A percentile compares a stretch with the other conserved stretches of the same genome.
phyloP scores from a whole-genome alignment of 2,888 invertebrate species.

The Melanchra persicariae region DNA sequence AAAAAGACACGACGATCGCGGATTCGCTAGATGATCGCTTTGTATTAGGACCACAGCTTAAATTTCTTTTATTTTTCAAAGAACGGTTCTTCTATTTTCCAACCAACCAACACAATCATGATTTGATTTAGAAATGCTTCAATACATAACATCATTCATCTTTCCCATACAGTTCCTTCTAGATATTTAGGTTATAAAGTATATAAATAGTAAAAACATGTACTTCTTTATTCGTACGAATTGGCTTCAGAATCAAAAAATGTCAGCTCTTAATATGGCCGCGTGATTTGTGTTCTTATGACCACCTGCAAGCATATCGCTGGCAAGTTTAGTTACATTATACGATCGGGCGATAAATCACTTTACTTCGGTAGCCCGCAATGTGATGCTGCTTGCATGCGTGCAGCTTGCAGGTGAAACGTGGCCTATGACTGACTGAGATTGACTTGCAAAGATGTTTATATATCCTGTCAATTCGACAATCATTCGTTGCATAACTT shows the following conservation, averaged over 20 bases:
- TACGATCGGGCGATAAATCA: too few species aligned
- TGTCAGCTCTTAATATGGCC: not conserved
- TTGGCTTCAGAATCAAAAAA: not conserved
- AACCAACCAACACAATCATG: not conserved
- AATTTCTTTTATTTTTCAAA: conserved; percentile 6
- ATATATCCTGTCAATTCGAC: not conserved
- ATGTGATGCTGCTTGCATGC: too few species aligned
- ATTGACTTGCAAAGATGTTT: not conserved
- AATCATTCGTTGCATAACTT: conserved; percentile 16
- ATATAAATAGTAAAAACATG: not conserved
- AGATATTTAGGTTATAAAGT: not conserved
- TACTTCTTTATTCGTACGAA: conserved; percentile 3
- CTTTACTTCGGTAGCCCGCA: too few species aligned
- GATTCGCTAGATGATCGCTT: too few species aligned
- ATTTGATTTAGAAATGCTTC: conserved; percentile 4
- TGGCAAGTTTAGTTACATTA: too few species aligned
- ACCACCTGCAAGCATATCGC: too few species aligned
- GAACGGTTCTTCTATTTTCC: not conserved
- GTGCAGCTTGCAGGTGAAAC: too few species aligned
- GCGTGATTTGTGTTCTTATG: too few species aligned
- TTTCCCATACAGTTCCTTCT: not conserved
- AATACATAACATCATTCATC: not conserved
- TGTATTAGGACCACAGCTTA: too few species aligned
- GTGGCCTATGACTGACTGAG: too few species aligned
- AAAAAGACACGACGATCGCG: too few species aligned